Evolutionary conservation across 30 jellyfish, hydroid and myxozoan genomes (phyloP), one percentile per base, ranked within the genome.

Genomic region (Morbakka virulenta): DNA sequence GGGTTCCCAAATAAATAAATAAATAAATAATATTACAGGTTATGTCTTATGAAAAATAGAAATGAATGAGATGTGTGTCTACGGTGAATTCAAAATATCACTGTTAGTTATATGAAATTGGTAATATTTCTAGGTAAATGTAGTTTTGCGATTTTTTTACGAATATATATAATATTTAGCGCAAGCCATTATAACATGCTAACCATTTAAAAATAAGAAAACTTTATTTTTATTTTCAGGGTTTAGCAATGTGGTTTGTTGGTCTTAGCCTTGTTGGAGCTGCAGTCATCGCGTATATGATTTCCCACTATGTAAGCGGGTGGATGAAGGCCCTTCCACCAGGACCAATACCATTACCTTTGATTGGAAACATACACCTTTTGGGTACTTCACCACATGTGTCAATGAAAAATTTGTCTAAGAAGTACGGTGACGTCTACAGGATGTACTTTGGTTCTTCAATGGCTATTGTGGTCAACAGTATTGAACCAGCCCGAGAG

Each of bases 341-440:
- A 0, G 96, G 96, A 0, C 96, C 96, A 23, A n/a, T 86, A n/a
- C 96, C 96, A 17, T 57, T 86, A 9, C 96, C 96, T 17, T 52
- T 86, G 32, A 77, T 86, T 28, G 96, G 96, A 41, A 86, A 86
- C 72, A 65, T 86, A 21, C 96, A 86, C 64, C 72, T 76, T 57
- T 84, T 86, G 31, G 93, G 96, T 35, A 61, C 83, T 50, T 77
- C 83, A 67, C 92, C 96, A 28, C 96, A 86, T 62, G 96, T 66
- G 12, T 67, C 88, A 20, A 68, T 86, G 87, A 83, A 80, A 25
- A 48, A 68, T 2, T 47, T 80, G 28, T 88, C 97, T 20, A 72
- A 77, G 52, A 80, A 75, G 53, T 79, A 86, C 23, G 96, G 96
- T 6, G 87, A 79, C 31, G 87, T 86, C 0, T 76, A 26, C 64